Conservation (phyloP, 2,888 invertebrate species). For the Habrosyne pyritoides region DNA sequence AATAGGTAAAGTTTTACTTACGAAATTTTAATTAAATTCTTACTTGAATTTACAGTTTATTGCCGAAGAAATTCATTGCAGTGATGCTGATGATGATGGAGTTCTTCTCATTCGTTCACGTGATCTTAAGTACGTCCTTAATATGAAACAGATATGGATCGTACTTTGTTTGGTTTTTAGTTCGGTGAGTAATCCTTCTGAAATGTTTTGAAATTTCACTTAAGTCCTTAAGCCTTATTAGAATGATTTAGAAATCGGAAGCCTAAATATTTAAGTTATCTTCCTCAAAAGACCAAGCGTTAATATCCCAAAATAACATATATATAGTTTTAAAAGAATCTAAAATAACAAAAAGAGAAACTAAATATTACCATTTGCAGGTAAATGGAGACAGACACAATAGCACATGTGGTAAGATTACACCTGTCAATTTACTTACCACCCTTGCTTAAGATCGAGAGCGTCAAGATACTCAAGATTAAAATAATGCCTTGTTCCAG, state of each 20-base stretch:
- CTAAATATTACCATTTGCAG: slow-evolving; percentile 36
- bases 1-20: slow-evolving; percentile 39
- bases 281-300: too few species aligned
- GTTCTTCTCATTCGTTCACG: slow-evolving; percentile 42
- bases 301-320: slow-evolving; percentile 11
- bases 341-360: too few species aligned
- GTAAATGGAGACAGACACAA: slow-evolving; percentile 42
- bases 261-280: too few species aligned
- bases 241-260: not conserved
- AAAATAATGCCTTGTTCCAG: slow-evolving; percentile 34
- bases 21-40: slow-evolving; percentile 58
- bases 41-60: slow-evolving; percentile 43
- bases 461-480: not conserved
- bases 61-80: slow-evolving; percentile 46
- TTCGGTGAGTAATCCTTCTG: slow-evolving; percentile 51
- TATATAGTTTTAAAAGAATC: too few species aligned
- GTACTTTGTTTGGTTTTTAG: slow-evolving; percentile 48
- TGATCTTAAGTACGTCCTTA: slow-evolving; percentile 49
- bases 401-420: slow-evolving; percentile 62
- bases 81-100: slow-evolving; percentile 44
- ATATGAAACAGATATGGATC: slow-evolving; percentile 61
- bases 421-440: not conserved
- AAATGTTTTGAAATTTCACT: not conserved
- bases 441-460: not conserved
- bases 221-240: too few species aligned